Conservation (phyloP, 2,888 invertebrate species). For the Melinaea marsaeus region DNA sequence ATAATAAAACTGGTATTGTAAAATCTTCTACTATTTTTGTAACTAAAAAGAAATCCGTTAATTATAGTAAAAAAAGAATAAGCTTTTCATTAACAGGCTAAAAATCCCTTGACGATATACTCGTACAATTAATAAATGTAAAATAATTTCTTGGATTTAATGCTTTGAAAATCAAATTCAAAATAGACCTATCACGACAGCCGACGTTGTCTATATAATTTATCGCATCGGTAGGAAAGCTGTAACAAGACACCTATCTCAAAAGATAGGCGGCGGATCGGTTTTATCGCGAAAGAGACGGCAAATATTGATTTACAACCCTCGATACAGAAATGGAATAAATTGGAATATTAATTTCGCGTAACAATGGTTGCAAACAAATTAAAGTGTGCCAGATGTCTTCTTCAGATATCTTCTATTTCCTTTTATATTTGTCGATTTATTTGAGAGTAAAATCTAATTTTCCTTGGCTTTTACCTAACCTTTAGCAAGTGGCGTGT, state of each 20-base stretch:
- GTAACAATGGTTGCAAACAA: conserved; percentile 74
- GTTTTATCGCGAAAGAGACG: conserved; percentile 46
- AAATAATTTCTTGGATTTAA: too few species aligned
- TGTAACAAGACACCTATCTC: conserved; percentile 4
- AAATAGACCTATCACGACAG: neutral
- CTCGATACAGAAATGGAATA: conserved; percentile 74
- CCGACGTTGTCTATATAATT: neutral
- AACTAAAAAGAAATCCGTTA: too few species aligned
- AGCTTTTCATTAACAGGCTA: too few species aligned
- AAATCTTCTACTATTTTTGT: too few species aligned
- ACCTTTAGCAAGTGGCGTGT: neutral
- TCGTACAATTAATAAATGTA: too few species aligned
- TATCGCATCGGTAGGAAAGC: neutral
- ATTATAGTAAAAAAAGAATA: too few species aligned
- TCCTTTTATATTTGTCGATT: conserved; percentile 60
- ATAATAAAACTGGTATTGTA: too few species aligned
- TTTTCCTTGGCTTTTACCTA: conserved; percentile 15
- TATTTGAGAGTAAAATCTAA: conserved; percentile 51
- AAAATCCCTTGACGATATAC: too few species aligned
- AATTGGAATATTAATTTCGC: conserved; percentile 78
- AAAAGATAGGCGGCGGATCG: conserved; percentile 23
- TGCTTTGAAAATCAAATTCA: too few species aligned
- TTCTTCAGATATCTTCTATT: conserved; percentile 59
- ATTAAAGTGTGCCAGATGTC: conserved; percentile 76
- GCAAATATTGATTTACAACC: conserved; percentile 72